These are phyloP conservation scores for Tachina lurida DNA, from an alignment of 2,888 invertebrate genomes.

Conservation along the genomic window DNA sequence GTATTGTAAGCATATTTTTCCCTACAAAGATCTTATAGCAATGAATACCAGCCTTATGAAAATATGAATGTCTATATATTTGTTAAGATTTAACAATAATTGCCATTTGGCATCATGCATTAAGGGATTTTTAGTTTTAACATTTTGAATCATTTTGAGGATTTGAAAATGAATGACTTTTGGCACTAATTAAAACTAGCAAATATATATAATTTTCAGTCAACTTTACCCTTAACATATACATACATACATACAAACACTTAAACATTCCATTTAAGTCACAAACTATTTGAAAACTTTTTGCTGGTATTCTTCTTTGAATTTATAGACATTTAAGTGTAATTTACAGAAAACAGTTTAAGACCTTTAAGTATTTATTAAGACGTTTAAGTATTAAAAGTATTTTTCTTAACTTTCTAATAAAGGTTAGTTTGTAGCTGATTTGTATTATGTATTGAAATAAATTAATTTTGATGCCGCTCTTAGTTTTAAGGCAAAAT, in stretches of 20 bases:
- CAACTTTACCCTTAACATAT: constrained; percentile 20
- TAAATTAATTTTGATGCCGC: no score
- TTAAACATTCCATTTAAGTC: background rate
- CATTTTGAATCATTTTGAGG: constrained; percentile 64
- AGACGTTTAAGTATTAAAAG: constrained; percentile 5
- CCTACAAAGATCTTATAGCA: no score
- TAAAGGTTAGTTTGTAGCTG: background rate
- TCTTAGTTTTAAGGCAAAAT: no score
- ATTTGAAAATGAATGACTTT: constrained; percentile 76
- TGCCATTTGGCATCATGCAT: constrained; percentile 67
- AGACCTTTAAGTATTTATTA: constrained; percentile 27
- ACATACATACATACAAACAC: background rate
- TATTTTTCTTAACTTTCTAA: constrained; percentile 9
- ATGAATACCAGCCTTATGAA: background rate
- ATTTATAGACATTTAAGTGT: constrained; percentile 17
- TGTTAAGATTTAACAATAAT: constrained; percentile 46
- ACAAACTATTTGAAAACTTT: constrained; percentile 22
- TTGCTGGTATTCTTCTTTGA: background rate
- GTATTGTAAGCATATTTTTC: no score
- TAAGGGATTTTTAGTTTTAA: constrained; percentile 50
- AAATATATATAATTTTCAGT: constrained; percentile 76
- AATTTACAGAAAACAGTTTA: background rate
- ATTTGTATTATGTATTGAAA: no score
- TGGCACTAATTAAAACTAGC: constrained; percentile 80
- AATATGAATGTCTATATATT: background rate